Conservation (phyloP, 2,888 invertebrate species). For the Leucophora obtusa region DNA sequence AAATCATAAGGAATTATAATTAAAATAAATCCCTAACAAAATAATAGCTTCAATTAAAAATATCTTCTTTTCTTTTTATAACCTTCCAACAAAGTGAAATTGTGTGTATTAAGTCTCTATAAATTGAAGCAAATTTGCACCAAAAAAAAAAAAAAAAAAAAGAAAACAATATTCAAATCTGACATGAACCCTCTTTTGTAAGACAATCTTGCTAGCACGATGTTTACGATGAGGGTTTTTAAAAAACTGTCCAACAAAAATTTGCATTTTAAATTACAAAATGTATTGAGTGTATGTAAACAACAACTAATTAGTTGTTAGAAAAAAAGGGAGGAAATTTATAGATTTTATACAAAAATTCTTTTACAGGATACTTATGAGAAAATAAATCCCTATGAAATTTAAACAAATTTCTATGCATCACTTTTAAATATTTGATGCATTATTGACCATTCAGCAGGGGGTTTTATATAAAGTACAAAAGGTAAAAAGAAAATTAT, state of each 20-base stretch:
- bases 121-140: constrained; percentile 19
- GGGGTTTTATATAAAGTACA: neutral
- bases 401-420: neutral
- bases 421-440: constrained; percentile 21
- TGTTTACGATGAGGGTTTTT: constrained; percentile 12
- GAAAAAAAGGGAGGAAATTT: neutral
- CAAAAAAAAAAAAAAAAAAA: too few relatives aligned
- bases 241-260: neutral
- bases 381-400: constrained; percentile 26
- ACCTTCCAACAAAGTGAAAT: neutral
- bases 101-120: neutral
- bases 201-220: neutral
- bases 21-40: constrained; percentile 6
- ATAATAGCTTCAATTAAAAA: constrained; percentile 14
- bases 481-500: constrained; percentile 6
- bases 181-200: constrained; percentile 3
- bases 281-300: constrained; percentile 23
- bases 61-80: neutral
- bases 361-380: constrained; percentile 21
- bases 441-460: constrained; percentile 15
- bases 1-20: neutral
- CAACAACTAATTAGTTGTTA: constrained; percentile 32
- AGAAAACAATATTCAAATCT: neutral
- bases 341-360: constrained; percentile 9
- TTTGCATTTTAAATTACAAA: constrained; percentile 34